Conservation (phyloP, 2,797 vertebrate genomes). For the Microctenopoma stevenorrisi region DNA sequence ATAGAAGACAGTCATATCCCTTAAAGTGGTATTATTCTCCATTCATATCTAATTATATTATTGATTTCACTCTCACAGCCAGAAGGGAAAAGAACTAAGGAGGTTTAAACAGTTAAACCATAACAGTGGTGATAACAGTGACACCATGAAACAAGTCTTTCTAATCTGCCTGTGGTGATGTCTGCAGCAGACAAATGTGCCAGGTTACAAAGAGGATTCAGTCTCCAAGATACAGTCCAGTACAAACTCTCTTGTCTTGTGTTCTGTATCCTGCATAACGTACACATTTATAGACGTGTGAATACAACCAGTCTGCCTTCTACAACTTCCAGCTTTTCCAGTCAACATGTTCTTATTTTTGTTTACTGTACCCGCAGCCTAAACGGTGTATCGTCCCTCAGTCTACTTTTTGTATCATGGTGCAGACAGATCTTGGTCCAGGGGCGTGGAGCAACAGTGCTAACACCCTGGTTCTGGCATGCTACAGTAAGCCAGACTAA, state of each 20-base stretch:
- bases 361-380: conserved; percentile 1
- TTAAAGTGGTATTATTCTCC: no score
- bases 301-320: background rate
- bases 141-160: conserved; percentile 37
- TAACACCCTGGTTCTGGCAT: conserved; percentile 50
- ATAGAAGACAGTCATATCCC: background rate
- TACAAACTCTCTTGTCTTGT: conserved; percentile 50
- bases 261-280: background rate
- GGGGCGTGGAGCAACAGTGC: conserved; percentile 51
- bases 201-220: conserved; percentile 36
- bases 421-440: conserved; percentile 8
- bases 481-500: conserved; percentile 56
- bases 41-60: background rate
- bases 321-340: background rate
- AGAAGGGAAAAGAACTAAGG: background rate
- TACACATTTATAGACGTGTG: background rate
- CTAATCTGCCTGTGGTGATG: conserved; percentile 42
- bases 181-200: conserved; percentile 39
- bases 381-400: background rate
- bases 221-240: conserved; percentile 59
- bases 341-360: background rate
- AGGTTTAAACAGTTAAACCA: no score
- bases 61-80: background rate
- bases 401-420: background rate
- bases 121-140: background rate